These are phyloP conservation scores for Synaphobranchus kaupii DNA, from an alignment of 2,797 vertebrate genomes.

Conservation along the genomic window DNA sequence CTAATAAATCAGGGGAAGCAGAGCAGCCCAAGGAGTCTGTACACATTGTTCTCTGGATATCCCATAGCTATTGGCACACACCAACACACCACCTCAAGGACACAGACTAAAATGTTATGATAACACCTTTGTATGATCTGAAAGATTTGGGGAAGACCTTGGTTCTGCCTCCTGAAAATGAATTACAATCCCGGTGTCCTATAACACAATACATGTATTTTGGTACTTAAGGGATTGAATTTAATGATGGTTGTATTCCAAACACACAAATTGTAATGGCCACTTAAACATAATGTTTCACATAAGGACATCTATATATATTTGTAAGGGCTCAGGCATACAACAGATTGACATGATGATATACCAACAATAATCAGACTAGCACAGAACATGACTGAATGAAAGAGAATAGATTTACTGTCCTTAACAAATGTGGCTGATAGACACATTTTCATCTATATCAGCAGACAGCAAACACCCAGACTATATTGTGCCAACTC, in stretches of 20 bases:
- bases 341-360: neutral
- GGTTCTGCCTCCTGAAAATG: neutral
- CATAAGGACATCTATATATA: neutral
- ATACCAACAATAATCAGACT: neutral
- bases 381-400: neutral
- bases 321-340: neutral
- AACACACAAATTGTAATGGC: neutral
- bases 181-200: neutral
- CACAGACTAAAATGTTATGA: neutral
- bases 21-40: conserved; percentile 47
- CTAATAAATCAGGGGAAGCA: conserved; percentile 46
- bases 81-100: conserved; percentile 25
- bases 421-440: neutral
- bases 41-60: conserved; percentile 47
- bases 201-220: neutral
- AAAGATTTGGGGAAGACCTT: neutral
- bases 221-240: neutral
- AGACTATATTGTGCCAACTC: too few relatives aligned
- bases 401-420: neutral
- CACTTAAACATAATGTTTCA: neutral
- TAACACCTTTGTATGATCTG: neutral
- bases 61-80: conserved; percentile 37
- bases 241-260: too few relatives aligned
- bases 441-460: neutral
- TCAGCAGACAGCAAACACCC: neutral